Conservation (phyloP, 2,797 vertebrate species). For the Thunnus albacares region DNA sequence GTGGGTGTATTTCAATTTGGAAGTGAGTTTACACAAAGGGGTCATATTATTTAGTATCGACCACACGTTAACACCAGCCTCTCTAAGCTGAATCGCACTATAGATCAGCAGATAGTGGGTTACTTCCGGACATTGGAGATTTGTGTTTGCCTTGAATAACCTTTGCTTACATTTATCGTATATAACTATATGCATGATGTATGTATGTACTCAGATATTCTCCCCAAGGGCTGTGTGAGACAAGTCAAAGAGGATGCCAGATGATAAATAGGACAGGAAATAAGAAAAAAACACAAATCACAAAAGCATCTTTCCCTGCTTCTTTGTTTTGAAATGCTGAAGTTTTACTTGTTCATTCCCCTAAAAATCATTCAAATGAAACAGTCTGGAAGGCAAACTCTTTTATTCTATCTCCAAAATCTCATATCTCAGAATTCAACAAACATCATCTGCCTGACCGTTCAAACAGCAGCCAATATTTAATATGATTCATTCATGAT, state of each 20-base stretch:
- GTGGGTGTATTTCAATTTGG: constrained; percentile 38
- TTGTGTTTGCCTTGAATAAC: neutral
- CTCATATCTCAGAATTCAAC: neutral
- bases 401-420: neutral
- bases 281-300: neutral
- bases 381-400: neutral
- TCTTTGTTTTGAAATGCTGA: neutral
- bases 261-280: constrained; percentile 9
- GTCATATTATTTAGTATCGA: constrained; percentile 2
- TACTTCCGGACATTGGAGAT: neutral
- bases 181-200: neutral
- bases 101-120: neutral
- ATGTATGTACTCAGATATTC: neutral
- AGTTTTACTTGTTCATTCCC: neutral
- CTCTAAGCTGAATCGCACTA: neutral
- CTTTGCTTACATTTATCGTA: neutral
- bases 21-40: constrained; percentile 12
- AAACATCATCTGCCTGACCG: neutral
- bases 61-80: neutral
- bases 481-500: neutral
- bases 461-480: neutral
- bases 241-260: neutral
- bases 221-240: neutral
- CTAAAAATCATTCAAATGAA: neutral
- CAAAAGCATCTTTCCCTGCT: neutral